Percentiles rank a stretch among this genome's conserved stretches.
These are phyloP conservation scores for Ligdia adustata DNA, from an alignment of 2,888 invertebrate species.

Conservation along the genomic window DNA sequence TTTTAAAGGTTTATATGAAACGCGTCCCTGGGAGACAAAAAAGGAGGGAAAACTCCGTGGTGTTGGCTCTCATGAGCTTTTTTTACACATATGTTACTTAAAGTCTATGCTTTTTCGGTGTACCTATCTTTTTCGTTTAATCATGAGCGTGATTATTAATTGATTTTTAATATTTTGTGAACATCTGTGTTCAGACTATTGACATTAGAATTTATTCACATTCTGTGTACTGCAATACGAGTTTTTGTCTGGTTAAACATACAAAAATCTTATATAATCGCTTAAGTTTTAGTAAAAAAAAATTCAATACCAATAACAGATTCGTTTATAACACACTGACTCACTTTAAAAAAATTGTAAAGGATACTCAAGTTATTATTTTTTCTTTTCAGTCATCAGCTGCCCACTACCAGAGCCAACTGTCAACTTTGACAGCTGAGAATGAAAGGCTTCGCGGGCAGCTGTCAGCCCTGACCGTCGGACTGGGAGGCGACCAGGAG, in stretches of 20 bases:
- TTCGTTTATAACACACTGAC: too few relatives aligned
- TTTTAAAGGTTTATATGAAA: slow-evolving; percentile 54
- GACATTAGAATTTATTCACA: too few relatives aligned
- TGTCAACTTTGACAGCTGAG: slow-evolving; percentile 86
- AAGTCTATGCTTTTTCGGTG: not conserved
- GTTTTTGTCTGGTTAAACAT: too few relatives aligned
- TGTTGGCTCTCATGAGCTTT: slow-evolving; percentile 6
- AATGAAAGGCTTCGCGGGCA: slow-evolving; percentile 87
- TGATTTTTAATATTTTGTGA: too few relatives aligned
- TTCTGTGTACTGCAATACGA: too few relatives aligned
- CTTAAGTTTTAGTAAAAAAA: too few relatives aligned
- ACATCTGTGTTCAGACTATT: too few relatives aligned
- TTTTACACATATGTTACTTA: slow-evolving; percentile 12
- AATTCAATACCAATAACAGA: too few relatives aligned
- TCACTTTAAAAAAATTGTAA: too few relatives aligned
- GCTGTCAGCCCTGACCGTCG: slow-evolving; percentile 67
- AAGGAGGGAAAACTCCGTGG: not conserved
- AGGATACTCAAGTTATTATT: not conserved
- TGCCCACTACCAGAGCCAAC: slow-evolving; percentile 88
- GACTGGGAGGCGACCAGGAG: slow-evolving; percentile 87
- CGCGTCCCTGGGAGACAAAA: slow-evolving; percentile 46
- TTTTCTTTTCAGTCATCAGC: slow-evolving; percentile 85
- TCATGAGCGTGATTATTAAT: not conserved
- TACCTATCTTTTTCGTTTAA: not conserved
- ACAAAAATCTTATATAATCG: too few relatives aligned